Evolutionary conservation across 2,113 vertebrate species (phyloP).

Genomic region (Festucalex cinctus): DNA sequence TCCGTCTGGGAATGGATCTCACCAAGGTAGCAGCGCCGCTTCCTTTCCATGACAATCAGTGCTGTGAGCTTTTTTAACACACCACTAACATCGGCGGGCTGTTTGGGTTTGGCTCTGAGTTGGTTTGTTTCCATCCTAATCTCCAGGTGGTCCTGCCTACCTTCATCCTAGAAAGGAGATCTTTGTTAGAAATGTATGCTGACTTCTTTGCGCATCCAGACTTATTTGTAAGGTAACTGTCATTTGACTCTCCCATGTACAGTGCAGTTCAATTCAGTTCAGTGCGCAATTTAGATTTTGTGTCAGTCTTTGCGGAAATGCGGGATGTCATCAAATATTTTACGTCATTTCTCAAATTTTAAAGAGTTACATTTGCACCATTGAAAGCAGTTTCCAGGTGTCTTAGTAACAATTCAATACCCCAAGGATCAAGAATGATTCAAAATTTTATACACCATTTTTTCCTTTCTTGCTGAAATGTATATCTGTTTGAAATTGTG

Average conservation of each 20-base stretch:
- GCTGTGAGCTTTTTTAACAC: constrained; percentile 6
- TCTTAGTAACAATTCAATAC: too few species aligned
- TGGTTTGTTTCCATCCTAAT: constrained; percentile 13
- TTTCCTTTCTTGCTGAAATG: too few species aligned
- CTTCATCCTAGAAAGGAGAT: constrained; percentile 95
- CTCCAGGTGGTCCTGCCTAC: constrained; percentile 94
- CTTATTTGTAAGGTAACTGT: constrained; percentile 90
- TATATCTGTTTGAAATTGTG: too few species aligned
- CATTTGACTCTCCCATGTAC: neutral
- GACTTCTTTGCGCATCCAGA: constrained; percentile 99
- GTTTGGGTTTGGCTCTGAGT: neutral
- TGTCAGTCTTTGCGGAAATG: neutral
- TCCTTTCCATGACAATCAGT: neutral
- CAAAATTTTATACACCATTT: too few species aligned
- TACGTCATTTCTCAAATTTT: too few species aligned
- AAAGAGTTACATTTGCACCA: too few species aligned
- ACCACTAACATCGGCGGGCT: neutral
- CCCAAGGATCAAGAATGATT: too few species aligned
- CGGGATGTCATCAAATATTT: too few species aligned
- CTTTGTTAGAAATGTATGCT: constrained; percentile 97
- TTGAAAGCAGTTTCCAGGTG: too few species aligned
- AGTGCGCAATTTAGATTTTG: neutral
- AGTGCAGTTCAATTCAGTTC: neutral
- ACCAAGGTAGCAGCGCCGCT: constrained; percentile 81
- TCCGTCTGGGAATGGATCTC: constrained; percentile 96